These are phyloP conservation scores for Pilophorus perplexus DNA, from an alignment of 2,888 invertebrate genomes.

Conservation along the genomic window DNA sequence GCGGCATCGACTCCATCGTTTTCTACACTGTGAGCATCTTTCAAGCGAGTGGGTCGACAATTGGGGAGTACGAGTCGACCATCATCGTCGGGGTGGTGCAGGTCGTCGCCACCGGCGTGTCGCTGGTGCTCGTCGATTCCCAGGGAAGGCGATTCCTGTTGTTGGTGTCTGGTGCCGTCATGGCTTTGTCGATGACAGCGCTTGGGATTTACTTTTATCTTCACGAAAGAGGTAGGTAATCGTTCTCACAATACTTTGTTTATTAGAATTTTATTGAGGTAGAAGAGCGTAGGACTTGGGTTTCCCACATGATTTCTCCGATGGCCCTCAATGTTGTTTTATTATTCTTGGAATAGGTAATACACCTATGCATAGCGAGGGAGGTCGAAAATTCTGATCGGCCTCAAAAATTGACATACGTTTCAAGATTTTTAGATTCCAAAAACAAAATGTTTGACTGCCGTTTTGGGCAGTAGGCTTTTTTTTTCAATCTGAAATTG, in stretches of 20 bases:
- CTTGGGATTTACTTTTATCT: slow-evolving; percentile 60
- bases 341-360: too few relatives aligned
- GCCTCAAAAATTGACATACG: too few relatives aligned
- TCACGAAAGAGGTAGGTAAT: slow-evolving; percentile 49
- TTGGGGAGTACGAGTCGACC: slow-evolving; percentile 58
- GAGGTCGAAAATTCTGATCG: too few relatives aligned
- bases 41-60: slow-evolving; percentile 56
- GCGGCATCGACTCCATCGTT: slow-evolving; percentile 60
- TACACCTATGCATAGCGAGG: too few relatives aligned
- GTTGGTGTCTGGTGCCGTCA: slow-evolving; percentile 59
- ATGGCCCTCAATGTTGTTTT: background rate
- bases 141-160: slow-evolving; percentile 62
- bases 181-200: slow-evolving; percentile 57
- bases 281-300: background rate
- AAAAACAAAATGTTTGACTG: too few relatives aligned
- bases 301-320: too few relatives aligned
- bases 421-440: too few relatives aligned
- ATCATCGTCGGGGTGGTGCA: slow-evolving; percentile 61
- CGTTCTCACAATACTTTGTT: background rate
- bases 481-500: too few relatives aligned
- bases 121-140: slow-evolving; percentile 60
- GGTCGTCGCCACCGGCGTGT: slow-evolving; percentile 53
- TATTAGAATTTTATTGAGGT: background rate
- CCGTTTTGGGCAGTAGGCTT: too few relatives aligned
- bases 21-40: slow-evolving; percentile 62